Evolutionary conservation across 2,888 invertebrate genomes (phyloP), one percentile per base, ranked within the genome.

Genomic region (Drosophila flavopinicola): DNA sequence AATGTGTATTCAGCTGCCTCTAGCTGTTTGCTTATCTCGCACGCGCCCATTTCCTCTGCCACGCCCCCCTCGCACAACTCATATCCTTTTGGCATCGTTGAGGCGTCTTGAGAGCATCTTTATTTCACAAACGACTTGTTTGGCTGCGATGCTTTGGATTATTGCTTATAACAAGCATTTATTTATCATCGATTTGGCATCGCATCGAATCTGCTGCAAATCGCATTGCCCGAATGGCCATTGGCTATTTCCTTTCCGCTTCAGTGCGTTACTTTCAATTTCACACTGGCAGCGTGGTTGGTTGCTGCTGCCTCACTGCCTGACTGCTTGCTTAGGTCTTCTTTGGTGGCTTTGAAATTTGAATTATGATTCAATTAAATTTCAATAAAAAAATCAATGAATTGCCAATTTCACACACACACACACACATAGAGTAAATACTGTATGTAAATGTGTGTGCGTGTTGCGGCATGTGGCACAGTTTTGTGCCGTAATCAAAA

Each of bases 151-250:
- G 48, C 59, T 60, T 69, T 66, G 72, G 70, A 85, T 80, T 80
- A 80, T 80, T 80, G 83, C 85, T 78, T 85, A 66, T 75, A 78
- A 70, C 65, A 52, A 66, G 82, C 75, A 63, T 78, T 85, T 80
- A 82, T 80, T 82, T 85, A 85, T 85, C 83, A 78, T 85, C 73
- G 74, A 85, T 78, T 80, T 75, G 67, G 69, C 78, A 68, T 54
- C 60, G 69, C 78, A 68, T 54, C 60, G 44, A 7, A 44, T 58
- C 60, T 59, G 68, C 61, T 67, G 60, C 49, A 63, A 56, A 76
- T 64, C 54, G 57, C 65, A 61, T 68, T 63, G 64, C 66, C 32
- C 42, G 23, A 37, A 54, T 69, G 70, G 39, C 54, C 72, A 56
- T 42, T 66, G 66, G 51, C 30, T 44, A 75, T 66, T 44, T 39